Base-by-base conservation (phyloP, 2,113 vertebrate genomes). In the Jacana jacana region DNA sequence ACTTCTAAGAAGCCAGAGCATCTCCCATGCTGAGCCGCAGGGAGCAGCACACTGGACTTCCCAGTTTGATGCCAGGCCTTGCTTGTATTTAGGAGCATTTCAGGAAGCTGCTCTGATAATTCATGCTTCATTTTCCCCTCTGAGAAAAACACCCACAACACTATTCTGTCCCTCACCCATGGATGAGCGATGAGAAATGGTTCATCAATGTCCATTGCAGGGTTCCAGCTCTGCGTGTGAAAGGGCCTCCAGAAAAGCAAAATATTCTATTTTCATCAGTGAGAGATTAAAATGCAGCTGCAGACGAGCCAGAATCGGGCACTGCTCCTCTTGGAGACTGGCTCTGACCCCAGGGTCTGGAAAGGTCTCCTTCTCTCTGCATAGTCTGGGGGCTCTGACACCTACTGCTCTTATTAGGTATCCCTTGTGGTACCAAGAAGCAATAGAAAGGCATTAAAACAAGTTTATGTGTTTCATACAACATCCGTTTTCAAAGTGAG, bases 181-280 rank as follows among this genome's bases (percentile, higher is more conserved):
- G 65, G 40, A 40, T 2, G 28, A 81, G 61, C 63, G 33, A 22
- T 9, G n/a, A 88, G 91, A 79, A 83, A 61, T 3, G 18, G 44
- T n/a, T 76, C 75, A 69, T 48, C 85, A 35, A 10, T 61, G 75
- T 40, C 80, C 81, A 25, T 9, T 46, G 52, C 28, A 58, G 51
- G 7, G 14, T 54, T 72, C 81, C 69, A 81, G 81, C 81, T 76
- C n/a, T 0, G 0, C 0, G 0, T n/a, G 68, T 10, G 40, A 61
- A 77, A 83, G 44, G 68, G 68, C 72, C 80, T 73, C 77, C 89
- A 76, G 42, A 73, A 81, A 90, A 3, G 22, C 72, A 86, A 92
- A 72, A 18, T 19, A 10, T 4, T 68, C n/a, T 68, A 4, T 46
- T 90, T 86, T 31, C 6, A 1, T 33, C 60, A 42, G 42, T 10